phyloP scores from a whole-genome alignment of 2,797 vertebrate species.

The Hippoglossus hippoglossus region DNA sequence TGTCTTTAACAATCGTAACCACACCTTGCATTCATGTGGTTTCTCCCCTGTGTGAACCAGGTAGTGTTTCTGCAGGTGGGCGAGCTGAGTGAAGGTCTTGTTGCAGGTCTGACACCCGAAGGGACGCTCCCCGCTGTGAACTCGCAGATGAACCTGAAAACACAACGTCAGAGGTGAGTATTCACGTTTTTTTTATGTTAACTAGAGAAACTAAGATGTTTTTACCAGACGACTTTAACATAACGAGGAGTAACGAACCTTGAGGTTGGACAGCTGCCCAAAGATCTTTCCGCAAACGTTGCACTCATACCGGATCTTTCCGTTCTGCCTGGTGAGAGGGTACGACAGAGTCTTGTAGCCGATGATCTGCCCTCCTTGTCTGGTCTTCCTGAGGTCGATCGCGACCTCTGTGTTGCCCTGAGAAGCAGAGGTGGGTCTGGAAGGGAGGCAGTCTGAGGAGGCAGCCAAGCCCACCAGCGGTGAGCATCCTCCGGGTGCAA shows the following conservation, averaged over 20 bases:
- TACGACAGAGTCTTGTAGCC: constrained; percentile 94
- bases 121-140: constrained; percentile 97
- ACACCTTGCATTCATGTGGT: constrained; percentile 96
- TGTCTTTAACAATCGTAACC: constrained; percentile 3
- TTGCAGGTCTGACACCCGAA: constrained; percentile 96
- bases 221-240: not conserved
- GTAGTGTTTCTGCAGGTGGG: constrained; percentile 98
- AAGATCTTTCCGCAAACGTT: constrained; percentile 95
- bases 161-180: constrained; percentile 6
- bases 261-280: constrained; percentile 96
- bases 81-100: constrained; percentile 96
- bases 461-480: constrained; percentile 82
- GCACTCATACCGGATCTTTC: constrained; percentile 97
- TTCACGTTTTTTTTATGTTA: not conserved
- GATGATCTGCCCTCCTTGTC: constrained; percentile 84
- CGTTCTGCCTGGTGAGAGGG: constrained; percentile 93
- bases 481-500: constrained; percentile 82
- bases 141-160: constrained; percentile 93
- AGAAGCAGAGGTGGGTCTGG: constrained; percentile 87
- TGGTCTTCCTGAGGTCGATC: constrained; percentile 74
- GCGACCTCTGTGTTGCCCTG: constrained; percentile 62
- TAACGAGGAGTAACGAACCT: constrained; percentile 82
- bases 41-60: constrained; percentile 99
- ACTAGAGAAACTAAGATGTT: not conserved
- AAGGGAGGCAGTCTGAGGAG: constrained; percentile 59